These are phyloP conservation scores for Philopotamus ludificatus DNA, from an alignment of 1,140 invertebrate genomes.

Conservation along the genomic window DNA sequence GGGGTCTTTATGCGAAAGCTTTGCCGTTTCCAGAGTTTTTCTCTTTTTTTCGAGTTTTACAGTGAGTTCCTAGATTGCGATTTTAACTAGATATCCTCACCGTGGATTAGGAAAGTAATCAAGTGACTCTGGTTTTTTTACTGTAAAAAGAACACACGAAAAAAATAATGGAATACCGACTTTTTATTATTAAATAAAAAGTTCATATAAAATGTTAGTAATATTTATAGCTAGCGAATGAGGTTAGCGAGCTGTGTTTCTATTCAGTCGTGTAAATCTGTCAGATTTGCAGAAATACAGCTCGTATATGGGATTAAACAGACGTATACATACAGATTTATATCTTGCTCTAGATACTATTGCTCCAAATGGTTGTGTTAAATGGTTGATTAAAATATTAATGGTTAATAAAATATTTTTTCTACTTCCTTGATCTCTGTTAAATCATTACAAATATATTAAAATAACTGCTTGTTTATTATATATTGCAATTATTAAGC, in stretches of 20 bases:
- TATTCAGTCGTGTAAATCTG: slow-evolving; percentile 37
- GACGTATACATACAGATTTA: no score
- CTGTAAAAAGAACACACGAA: neutral
- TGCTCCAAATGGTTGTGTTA: no score
- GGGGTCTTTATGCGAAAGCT: neutral
- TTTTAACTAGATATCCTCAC: slow-evolving; percentile 10
- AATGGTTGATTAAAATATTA: no score
- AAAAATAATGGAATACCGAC: neutral
- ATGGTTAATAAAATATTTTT: no score
- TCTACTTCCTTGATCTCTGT: no score
- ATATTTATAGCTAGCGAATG: no score
- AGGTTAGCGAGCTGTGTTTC: slow-evolving; percentile 12
- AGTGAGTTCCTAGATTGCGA: slow-evolving; percentile 7
- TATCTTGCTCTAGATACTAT: no score
- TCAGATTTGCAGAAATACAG: slow-evolving; percentile 35
- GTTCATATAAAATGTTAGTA: no score
- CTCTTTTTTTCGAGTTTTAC: slow-evolving; percentile 7
- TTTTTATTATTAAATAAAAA: no score
- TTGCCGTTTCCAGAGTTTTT: neutral
- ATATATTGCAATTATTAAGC: no score
- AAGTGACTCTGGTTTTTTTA: neutral
- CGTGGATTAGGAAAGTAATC: slow-evolving; percentile 9
- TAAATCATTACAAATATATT: no score
- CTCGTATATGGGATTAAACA: slow-evolving; percentile 29
- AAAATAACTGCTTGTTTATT: no score